Evolutionary conservation across 2,113 vertebrate species (phyloP), one percentile per base, ranked within the genome.

Genomic region (Saiga tatarica): DNA sequence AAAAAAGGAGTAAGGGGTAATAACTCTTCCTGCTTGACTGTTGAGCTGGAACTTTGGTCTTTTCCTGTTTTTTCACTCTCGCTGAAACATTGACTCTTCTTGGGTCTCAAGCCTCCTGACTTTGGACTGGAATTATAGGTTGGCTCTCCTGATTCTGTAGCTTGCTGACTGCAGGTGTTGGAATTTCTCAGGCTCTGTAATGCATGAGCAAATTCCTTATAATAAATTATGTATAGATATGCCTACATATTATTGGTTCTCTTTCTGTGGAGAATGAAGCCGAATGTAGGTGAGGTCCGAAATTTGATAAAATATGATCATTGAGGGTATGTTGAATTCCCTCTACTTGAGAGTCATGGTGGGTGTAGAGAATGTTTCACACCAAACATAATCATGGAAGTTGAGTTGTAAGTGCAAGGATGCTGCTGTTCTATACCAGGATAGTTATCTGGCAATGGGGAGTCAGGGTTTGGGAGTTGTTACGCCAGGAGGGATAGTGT

Each of bases 231-330:
- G 23, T 62, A 10, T 36, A 3, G 33, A 42, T 36, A 57, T 26
- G 21, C 9, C 64, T 1, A 92, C 28, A 45, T 39, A 16, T 36
- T 84, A 3, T 71, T 87, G 74, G 3, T 95, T 97, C 26, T 81
- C 36, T 87, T 82, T 90, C 36, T 96, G 60, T 90, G 83, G n/a
- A 95, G 64, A 93, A 71, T 71, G 33, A n/a, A 90, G 52, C 85
- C 82, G 71, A 52, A 76, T 55, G 42, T n/a, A 87, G 36, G 55
- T 62, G 45, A 30, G 87, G 26, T 89, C 71, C 28, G 57, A 87
- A 90, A 55, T 92, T 47, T 87, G 88, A 89, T 89, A 36, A 94
- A 94, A 78, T 94, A 10, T 33, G 93, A 39, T 92, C 12, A 67
- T 78, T 25, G 57, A 60, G 25, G 15, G 45, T 89, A 59, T 28